Evolutionary conservation across 2,888 invertebrate genomes (phyloP), one percentile per base, ranked within the genome.

Genomic region (Drosophila mercatorum): DNA sequence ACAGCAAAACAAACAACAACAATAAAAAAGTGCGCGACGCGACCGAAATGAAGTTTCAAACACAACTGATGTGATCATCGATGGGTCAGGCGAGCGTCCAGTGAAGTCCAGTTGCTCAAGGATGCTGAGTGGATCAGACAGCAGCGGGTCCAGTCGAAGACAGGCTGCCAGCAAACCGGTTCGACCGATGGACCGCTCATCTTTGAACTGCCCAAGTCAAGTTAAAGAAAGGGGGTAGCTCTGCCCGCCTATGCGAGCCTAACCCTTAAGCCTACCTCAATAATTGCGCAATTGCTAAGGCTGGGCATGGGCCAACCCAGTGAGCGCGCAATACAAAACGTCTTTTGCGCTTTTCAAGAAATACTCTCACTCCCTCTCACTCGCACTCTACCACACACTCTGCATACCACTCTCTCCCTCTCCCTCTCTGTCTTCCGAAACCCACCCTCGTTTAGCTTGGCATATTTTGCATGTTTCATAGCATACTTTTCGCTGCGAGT

Each of bases 21-120:
- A 82, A 83, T 78, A 44, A 71, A 55, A 68, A 51, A 53, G 58
- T 83, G 81, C 87, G 84, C 88, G 88, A 85, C 88, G 86, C 88
- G 84, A 89, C 81, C 84, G 88, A 84, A 75, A 75, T 79, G 80
- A 84, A 89, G 89, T 90, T 89, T 89, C 84, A 90, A 90, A 84
- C 83, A 77, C 84, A 89, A 89, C 89, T 89, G 89, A 89, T 84
- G 63, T 89, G 89, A 89, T 84, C 65, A 47, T 57, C 68, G 59
- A 60, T 76, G 46, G 61, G 72, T 40, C 67, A 65, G 60, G 60
- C 62, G 58, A 44, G 51, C 12, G 59, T 61, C 56, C 65, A 22
- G 22, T 22, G 1, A 22, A 51, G 61, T 61, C 63, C 67, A 41
- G 41, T 55, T n/a, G 26, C 55, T 55, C 55, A 31, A 55, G 55